phyloP scores from a whole-genome alignment of 2,888 invertebrate species.

The Andrena marginata region DNA sequence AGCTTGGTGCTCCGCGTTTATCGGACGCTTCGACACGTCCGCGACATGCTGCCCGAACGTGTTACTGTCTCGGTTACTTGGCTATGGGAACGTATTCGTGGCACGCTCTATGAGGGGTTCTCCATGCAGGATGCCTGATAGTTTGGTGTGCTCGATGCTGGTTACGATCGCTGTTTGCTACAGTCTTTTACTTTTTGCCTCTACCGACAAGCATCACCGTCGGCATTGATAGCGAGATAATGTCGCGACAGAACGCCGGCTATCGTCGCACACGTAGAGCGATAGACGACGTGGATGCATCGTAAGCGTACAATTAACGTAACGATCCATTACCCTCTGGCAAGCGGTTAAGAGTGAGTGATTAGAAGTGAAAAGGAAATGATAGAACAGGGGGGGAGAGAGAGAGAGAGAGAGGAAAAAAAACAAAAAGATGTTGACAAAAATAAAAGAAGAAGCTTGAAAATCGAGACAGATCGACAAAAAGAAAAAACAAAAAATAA shows the following conservation, averaged over 20 bases:
- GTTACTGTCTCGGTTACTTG: no score
- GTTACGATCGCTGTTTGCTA: constrained; percentile 15
- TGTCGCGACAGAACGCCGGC: constrained; percentile 30
- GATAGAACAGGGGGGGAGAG: not conserved
- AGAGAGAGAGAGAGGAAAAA: not conserved
- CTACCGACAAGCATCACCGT: constrained; percentile 33
- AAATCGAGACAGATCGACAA: not conserved
- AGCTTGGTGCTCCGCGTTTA: no score
- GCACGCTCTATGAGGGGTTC: constrained; percentile 36
- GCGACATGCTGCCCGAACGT: no score
- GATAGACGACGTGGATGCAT: constrained; percentile 50
- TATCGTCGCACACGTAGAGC: constrained; percentile 56
- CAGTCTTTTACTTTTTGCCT: not conserved
- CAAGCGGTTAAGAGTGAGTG: constrained; percentile 35
- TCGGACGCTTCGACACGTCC: no score
- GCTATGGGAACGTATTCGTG: constrained; percentile 19
- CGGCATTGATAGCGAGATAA: constrained; percentile 22
- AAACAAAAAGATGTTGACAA: not conserved
- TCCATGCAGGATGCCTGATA: constrained; percentile 43
- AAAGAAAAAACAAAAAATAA: not conserved
- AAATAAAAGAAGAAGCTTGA: not conserved
- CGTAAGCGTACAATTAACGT: constrained; percentile 53
- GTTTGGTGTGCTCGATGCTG: constrained; percentile 10
- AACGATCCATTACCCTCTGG: constrained; percentile 53
- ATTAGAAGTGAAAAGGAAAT: constrained; percentile 7